Base-by-base conservation (phyloP, 2,797 vertebrate species). In the Argya squamiceps region DNA sequence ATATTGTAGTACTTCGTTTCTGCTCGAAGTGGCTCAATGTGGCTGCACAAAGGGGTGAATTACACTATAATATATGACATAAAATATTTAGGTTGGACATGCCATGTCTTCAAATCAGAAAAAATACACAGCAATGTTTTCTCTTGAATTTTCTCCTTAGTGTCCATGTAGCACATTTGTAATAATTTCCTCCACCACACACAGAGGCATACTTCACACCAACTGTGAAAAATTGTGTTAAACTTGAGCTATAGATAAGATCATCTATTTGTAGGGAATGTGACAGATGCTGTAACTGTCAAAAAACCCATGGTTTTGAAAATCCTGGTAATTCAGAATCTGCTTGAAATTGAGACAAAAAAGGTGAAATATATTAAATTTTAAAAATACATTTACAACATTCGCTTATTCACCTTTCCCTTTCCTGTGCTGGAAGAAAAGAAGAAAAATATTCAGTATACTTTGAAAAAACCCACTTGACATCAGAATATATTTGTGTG, bases 191-290 rank as follows among this genome's bases (percentile, higher is more conserved):
- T 78, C 16, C 32, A 55, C 65, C 60, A 84, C 36, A 62, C 62
- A 83, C 20, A n/a, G 9, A 71, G 60, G 21, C 36, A 85, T 92
- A 91, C 41, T 87, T 91, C 77, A 94, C 71, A 64, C 26, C 68
- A 86, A 2, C 46, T 88, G 65, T 92, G 79, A 93, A 94, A 92
- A 95, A 76, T 37, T 76, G 79, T 59, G 55, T 87, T 94, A 91
- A 95, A 91, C 37, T 86, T 85, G 49, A 95, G 58, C 47, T 88
- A 83, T 41, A 80, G 76, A 49, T 88, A 80, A 81, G 46, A 93
- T 69, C 74, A 71, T 44, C 44, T 79, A 15, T 86, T 86, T 65
- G 29, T n/a, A 76, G 43, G 23, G 27, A 84, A 77, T 19, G 20
- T 62, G 62, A 86, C n/a, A 71, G 41, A 89, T 81, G 43, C 12